Percentiles rank a stretch among this genome's conserved stretches.
Conservation (phyloP, 2,113 vertebrate genomes). For the Chaetura pelagica region DNA sequence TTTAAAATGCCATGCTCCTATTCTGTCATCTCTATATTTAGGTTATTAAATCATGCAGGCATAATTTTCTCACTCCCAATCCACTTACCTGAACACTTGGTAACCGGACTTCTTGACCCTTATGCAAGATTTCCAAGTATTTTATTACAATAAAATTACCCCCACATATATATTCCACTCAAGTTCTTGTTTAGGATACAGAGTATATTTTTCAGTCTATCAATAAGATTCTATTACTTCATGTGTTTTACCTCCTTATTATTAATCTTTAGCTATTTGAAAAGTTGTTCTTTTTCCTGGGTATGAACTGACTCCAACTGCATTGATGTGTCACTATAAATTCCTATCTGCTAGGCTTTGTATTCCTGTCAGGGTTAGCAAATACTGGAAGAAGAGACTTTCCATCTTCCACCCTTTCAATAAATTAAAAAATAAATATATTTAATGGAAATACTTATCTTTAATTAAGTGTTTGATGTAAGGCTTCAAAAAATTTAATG, state of each 20-base stretch:
- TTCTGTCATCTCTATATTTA: not conserved
- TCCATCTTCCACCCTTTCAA: not conserved
- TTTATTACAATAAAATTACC: not conserved
- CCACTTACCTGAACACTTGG: rapidly evolving
- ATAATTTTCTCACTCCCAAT: not conserved
- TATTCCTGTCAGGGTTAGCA: not conserved
- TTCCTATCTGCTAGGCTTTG: not conserved
- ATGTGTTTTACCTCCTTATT: not conserved
- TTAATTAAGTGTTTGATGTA: not conserved
- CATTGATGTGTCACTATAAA: not conserved
- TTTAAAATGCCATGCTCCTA: not conserved
- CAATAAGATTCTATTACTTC: not conserved
- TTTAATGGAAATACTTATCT: not conserved
- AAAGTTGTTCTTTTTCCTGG: not conserved
- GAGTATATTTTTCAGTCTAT: not conserved
- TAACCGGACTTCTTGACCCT: not conserved
- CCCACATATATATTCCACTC: not conserved
- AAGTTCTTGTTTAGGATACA: not conserved
- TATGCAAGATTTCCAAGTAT: not conserved
- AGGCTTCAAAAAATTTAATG: not conserved
- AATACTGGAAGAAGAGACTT: not conserved
- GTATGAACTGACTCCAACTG: not conserved
- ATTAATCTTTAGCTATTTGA: not conserved
- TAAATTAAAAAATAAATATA: not conserved
- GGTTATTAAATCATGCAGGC: rapidly evolving